These are phyloP conservation scores for Tetrax tetrax DNA, from an alignment of 2,113 vertebrate genomes.

Conservation along the genomic window DNA sequence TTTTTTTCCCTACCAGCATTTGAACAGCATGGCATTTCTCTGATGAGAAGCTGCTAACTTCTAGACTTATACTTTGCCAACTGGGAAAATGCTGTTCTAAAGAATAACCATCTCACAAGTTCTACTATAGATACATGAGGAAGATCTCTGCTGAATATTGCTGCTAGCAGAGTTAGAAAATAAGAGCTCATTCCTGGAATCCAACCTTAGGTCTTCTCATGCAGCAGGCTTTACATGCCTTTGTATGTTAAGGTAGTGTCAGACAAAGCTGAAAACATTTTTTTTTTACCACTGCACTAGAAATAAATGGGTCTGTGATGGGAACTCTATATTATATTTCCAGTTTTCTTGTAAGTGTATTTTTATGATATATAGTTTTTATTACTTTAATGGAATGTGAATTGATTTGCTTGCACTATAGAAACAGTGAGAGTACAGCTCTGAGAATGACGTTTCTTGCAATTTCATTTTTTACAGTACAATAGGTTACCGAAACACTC, in stretches of 20 bases:
- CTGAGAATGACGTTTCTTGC: slow-evolving; percentile 37
- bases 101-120: background rate
- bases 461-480: slow-evolving; percentile 54
- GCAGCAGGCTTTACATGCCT: background rate
- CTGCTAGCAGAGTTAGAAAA: background rate
- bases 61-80: background rate
- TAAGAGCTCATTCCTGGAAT: background rate
- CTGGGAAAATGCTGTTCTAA: background rate
- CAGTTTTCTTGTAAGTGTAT: slow-evolving; percentile 19
- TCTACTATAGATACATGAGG: background rate
- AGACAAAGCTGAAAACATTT: background rate
- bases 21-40: background rate
- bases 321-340: background rate
- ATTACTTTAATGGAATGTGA: slow-evolving; percentile 60
- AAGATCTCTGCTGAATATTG: background rate
- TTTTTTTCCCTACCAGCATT: background rate
- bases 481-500: slow-evolving; percentile 36
- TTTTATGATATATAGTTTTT: slow-evolving; percentile 26
- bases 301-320: background rate
- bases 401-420: slow-evolving; percentile 46
- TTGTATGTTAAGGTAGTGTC: background rate
- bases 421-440: background rate
- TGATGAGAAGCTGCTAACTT: background rate
- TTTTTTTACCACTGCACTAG: background rate
- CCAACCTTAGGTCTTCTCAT: background rate